Conservation (phyloP, 2,113 vertebrate genomes). For the Menura novaehollandiae region DNA sequence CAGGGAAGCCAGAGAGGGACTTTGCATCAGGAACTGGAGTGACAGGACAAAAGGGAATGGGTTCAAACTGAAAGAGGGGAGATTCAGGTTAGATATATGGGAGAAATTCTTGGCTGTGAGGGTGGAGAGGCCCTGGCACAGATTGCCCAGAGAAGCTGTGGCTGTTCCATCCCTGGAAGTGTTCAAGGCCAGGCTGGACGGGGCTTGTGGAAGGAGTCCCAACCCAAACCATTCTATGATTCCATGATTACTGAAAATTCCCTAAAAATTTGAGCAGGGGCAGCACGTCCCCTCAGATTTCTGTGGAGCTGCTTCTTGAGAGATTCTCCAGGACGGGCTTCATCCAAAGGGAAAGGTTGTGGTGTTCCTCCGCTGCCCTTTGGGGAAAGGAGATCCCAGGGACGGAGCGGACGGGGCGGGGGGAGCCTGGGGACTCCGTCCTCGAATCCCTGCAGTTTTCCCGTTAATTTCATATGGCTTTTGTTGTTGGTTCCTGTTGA, state of each 20-base stretch:
- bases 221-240: neutral
- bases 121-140: neutral
- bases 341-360: fast-evolving
- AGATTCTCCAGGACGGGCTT: neutral
- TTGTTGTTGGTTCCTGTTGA: slow-evolving; percentile 67
- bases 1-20: neutral
- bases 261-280: neutral
- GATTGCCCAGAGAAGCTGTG: neutral
- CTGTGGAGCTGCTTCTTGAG: neutral
- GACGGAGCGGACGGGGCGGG: fast-evolving
- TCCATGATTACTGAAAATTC: neutral
- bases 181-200: neutral
- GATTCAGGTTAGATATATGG: neutral
- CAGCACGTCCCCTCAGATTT: neutral
- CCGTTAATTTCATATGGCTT: slow-evolving; percentile 61
- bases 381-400: fast-evolving
- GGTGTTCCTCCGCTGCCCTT: neutral
- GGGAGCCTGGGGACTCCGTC: fast-evolving
- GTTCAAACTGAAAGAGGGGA: neutral
- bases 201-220: neutral
- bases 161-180: neutral
- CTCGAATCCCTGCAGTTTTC: fast-evolving
- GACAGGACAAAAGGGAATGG: neutral
- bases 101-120: neutral
- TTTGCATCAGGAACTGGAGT: neutral